A percentile compares a stretch with the other conserved stretches of the same genome.
phyloP scores from a whole-genome alignment of 2,888 invertebrate species.

The Galeopsomyia nigrocyanea region DNA sequence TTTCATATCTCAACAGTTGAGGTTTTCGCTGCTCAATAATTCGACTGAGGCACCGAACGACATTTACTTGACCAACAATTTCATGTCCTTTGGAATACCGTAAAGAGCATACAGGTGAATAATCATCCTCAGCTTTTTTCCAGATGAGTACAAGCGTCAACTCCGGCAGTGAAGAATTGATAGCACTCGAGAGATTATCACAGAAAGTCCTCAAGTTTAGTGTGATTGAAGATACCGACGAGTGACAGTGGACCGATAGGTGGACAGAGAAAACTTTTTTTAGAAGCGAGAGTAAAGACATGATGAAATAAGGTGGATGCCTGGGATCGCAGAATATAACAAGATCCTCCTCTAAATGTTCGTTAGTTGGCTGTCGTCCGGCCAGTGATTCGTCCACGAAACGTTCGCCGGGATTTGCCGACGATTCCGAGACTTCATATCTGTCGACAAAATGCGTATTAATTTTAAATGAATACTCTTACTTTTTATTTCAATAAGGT shows the following conservation, averaged over 20 bases:
- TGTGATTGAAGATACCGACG: conserved; percentile 47
- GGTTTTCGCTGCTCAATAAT: conserved; percentile 57
- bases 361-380: neutral
- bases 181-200: neutral
- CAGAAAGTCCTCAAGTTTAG: conserved; percentile 5
- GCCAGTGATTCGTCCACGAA: conserved; percentile 10
- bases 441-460: conserved; percentile 39
- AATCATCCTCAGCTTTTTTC: neutral
- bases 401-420: neutral
- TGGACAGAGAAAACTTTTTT: conserved; percentile 51
- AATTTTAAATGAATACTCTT: conserved; percentile 10
- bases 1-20: conserved; percentile 60
- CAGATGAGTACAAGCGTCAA: conserved; percentile 33
- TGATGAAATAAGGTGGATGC: conserved; percentile 61
- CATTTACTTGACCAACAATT: conserved; percentile 63
- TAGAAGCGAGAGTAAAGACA: conserved; percentile 57
- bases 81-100: conserved; percentile 39
- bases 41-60: conserved; percentile 65
- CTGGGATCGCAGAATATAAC: conserved; percentile 65
- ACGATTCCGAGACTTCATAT: conserved; percentile 31
- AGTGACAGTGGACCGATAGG: conserved; percentile 59
- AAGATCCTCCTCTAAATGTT: conserved; percentile 45
- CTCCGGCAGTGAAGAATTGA: conserved; percentile 23
- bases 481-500: neutral
- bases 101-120: conserved; percentile 2